Evolutionary conservation across 2,113 vertebrate species (phyloP).

Genomic region (Strigops habroptila): DNA sequence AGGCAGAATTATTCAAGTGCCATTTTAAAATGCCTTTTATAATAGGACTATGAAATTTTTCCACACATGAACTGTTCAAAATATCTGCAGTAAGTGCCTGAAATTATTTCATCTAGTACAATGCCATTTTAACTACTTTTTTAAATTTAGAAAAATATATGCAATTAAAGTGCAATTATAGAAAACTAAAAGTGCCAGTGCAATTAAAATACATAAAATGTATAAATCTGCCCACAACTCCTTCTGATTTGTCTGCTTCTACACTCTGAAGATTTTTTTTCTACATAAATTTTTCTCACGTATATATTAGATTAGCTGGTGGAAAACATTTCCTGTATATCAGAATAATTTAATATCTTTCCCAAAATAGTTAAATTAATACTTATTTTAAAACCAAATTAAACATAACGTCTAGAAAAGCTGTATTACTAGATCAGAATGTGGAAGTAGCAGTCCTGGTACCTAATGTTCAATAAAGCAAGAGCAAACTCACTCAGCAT

Average conservation of each 20-base stretch:
- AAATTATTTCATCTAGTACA: constrained; percentile 55
- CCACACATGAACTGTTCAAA: constrained; percentile 63
- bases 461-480: background rate
- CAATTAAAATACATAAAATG: constrained; percentile 63
- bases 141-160: constrained; percentile 74
- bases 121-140: constrained; percentile 70
- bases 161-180: constrained; percentile 75
- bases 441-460: background rate
- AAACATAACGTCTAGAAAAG: background rate
- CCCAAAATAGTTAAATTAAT: constrained; percentile 30
- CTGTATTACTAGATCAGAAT: background rate
- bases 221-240: constrained; percentile 16
- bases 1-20: constrained; percentile 41
- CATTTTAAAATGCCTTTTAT: constrained; percentile 56
- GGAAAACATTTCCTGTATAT: background rate
- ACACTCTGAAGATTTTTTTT: background rate
- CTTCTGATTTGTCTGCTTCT: background rate
- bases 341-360: background rate
- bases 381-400: constrained; percentile 31
- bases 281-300: background rate
- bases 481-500: background rate
- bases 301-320: constrained; percentile 2
- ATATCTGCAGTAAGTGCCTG: constrained; percentile 50
- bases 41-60: constrained; percentile 67
- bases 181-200: constrained; percentile 63